Conservation (phyloP, 2,888 invertebrate genomes). For the Lydus trimaculatus region DNA sequence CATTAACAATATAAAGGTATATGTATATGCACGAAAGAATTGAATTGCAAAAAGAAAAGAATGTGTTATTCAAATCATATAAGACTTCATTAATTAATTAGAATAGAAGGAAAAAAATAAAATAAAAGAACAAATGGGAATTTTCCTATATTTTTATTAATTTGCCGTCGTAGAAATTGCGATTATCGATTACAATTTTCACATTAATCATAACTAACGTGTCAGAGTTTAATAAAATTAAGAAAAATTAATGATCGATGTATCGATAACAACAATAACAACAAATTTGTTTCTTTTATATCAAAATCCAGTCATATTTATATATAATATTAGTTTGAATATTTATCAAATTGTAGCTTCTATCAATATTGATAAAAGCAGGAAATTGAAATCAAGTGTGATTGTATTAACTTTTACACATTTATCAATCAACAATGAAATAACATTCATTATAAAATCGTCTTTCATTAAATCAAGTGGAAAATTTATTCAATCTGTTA, state of each 20-base stretch:
- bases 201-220: neutral
- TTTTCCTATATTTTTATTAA: too few relatives aligned
- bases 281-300: neutral
- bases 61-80: neutral
- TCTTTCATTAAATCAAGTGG: neutral
- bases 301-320: too few relatives aligned
- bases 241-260: neutral
- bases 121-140: too few relatives aligned
- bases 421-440: neutral
- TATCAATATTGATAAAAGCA: neutral
- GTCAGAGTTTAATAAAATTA: neutral
- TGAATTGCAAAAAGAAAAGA: neutral
- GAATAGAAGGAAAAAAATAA: neutral
- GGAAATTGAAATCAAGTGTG: neutral
- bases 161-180: too few relatives aligned
- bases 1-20: neutral
- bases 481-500: conserved; percentile 5
- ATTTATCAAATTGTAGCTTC: neutral
- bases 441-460: neutral
- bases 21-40: neutral
- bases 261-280: neutral
- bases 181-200: too few relatives aligned
- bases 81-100: neutral
- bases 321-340: neutral
- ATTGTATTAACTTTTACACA: neutral